Base-by-base conservation (phyloP, 2,888 invertebrate genomes). In the Athrips mouffetella region DNA sequence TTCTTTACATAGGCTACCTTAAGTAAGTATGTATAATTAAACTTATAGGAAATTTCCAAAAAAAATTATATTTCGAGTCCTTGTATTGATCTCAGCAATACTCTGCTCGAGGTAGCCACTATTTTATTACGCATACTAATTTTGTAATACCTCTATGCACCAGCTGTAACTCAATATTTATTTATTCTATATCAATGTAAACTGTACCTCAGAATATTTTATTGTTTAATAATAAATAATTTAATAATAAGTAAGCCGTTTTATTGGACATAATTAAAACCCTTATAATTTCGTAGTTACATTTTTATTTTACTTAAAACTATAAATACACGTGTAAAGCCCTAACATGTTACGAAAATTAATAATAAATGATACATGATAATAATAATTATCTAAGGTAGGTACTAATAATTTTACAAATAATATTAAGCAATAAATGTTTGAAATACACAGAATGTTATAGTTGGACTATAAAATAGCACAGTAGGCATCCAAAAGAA, bases 261-360 rank as follows among this genome's bases (percentile, higher is more conserved):
- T 47, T 8, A 35, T 49, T 44, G 23, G 15, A 45, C 31, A 45
- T 37, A 25, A 35, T 13, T 35, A 41, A 61, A 59, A 58, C 39
- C 40, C 20, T 15, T 53, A 50, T 57, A 54, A 55, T 59, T 69
- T 60, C 60, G 66, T 73, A 73, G 68, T 69, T 82, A 79, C 75
- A 73, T 64, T 83, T 27, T 81, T 81, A 80, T 79, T 81, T 75
- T 72, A 72, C 82, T 82, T 82, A 83, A 60, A 76, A 62, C 78
- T 81, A 81, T 72, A 76, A 76, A 76, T 78, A 80, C 77, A 80
- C 64, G 70, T 72, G 69, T 72, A 69, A 70, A 74, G 73, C 69
- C 67, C 63, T 74, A 71, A 68, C 60, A 65, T 70, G 60, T 66
- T 59, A 65, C 57, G 62, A 63, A 62, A 63, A 61, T 55, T 55